phyloP scores from a whole-genome alignment of 2,113 vertebrate genomes.

The Fregata magnificens region DNA sequence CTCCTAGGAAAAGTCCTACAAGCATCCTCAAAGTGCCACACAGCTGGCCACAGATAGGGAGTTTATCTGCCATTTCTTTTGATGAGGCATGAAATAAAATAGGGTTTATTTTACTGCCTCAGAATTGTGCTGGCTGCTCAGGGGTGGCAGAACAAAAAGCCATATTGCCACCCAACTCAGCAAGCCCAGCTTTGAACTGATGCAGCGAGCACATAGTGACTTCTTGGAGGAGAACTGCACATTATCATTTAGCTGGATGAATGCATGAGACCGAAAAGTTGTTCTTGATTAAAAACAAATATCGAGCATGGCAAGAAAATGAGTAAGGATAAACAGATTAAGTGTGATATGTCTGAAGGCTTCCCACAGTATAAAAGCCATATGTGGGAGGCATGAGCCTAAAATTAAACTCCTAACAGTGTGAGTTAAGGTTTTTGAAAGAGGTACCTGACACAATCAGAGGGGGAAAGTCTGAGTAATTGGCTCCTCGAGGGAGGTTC shows the following conservation, averaged over 20 bases:
- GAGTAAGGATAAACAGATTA: conserved; percentile 59
- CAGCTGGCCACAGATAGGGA: background rate
- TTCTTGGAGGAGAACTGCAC: background rate
- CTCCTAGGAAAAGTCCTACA: background rate
- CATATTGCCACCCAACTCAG: background rate
- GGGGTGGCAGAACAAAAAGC: background rate
- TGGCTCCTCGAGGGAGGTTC: background rate
- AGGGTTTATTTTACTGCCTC: background rate
- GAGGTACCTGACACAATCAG: conserved; percentile 51
- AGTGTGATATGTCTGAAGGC: conserved; percentile 57
- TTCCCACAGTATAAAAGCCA: conserved; percentile 67
- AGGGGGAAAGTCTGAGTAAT: conserved; percentile 43
- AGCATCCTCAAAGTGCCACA: background rate
- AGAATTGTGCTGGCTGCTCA: background rate
- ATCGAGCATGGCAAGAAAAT: conserved; percentile 47
- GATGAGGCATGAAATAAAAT: background rate
- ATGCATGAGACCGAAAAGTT: conserved; percentile 24
- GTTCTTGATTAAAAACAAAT: conserved; percentile 68
- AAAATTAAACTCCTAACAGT: conserved; percentile 55
- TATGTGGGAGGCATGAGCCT: conserved; percentile 45
- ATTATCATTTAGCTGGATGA: background rate
- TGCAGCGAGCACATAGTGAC: background rate
- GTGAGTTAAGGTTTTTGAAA: conserved; percentile 26
- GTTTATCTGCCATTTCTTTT: background rate
- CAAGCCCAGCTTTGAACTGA: background rate